A percentile compares a stretch with the other conserved stretches of the same genome.
Conservation (phyloP, 2,888 invertebrate species). For the Vanessa cardui region DNA sequence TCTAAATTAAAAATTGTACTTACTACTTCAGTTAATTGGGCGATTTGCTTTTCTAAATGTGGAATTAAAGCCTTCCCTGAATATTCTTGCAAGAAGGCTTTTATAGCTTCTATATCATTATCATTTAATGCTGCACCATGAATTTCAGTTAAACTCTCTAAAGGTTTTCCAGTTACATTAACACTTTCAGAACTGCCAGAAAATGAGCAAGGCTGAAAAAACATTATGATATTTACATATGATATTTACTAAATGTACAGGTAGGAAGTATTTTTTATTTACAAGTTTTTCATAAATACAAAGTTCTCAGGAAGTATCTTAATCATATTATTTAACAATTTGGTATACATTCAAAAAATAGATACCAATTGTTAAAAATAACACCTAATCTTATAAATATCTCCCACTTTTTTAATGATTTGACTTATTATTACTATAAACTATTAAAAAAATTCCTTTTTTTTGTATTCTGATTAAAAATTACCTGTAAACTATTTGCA, state of each 20-base stretch:
- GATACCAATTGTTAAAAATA: too few relatives aligned
- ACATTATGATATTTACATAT: not conserved
- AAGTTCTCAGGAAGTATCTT: too few relatives aligned
- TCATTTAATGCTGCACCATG: constrained; percentile 90
- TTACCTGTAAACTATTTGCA: constrained; percentile 80
- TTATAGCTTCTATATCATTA: constrained; percentile 92
- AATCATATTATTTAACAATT: too few relatives aligned
- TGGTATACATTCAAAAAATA: too few relatives aligned
- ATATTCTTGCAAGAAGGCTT: constrained; percentile 93
- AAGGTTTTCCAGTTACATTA: constrained; percentile 74
- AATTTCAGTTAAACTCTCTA: constrained; percentile 78
- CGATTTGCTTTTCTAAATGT: constrained; percentile 94
- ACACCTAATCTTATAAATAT: too few relatives aligned
- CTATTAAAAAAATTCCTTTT: too few relatives aligned
- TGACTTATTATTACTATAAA: too few relatives aligned
- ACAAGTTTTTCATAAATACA: too few relatives aligned
- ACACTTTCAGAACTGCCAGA: constrained; percentile 84
- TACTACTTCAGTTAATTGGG: constrained; percentile 85
- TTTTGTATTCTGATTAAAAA: not conserved
- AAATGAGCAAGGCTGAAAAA: constrained; percentile 73
- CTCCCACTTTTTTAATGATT: too few relatives aligned
- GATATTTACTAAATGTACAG: not conserved
- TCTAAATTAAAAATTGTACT: constrained; percentile 13
- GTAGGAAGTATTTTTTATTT: too few relatives aligned
- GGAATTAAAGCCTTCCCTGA: constrained; percentile 93